These are phyloP conservation scores for Styela plicata DNA, from an alignment of 23 tunicate species.

Conservation along the genomic window DNA sequence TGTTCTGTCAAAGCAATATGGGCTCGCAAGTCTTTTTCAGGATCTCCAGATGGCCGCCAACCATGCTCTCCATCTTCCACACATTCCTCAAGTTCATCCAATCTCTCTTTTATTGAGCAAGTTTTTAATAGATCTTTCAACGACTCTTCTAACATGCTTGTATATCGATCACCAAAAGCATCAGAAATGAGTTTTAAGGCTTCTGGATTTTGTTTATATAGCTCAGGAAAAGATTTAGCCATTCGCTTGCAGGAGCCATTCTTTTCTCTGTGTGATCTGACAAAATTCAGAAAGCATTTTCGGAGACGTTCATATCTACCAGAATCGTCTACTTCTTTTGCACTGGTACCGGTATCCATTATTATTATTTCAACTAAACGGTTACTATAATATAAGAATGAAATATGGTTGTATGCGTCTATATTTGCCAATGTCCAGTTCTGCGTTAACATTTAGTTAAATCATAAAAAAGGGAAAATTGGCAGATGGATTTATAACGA, in stretches of 20 bases:
- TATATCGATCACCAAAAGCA: conserved; percentile 51
- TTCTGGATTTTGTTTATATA: conserved; percentile 36
- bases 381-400: no score
- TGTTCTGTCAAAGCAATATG: conserved; percentile 10
- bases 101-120: background rate
- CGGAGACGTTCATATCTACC: conserved; percentile 31
- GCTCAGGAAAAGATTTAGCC: conserved; percentile 38
- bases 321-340: conserved; percentile 21
- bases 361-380: no score
- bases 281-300: conserved; percentile 31
- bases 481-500: no score
- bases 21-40: conserved; percentile 12
- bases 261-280: conserved; percentile 44
- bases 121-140: background rate
- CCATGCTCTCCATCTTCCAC: background rate
- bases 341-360: no score
- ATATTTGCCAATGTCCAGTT: no score
- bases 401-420: no score
- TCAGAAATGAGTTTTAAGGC: conserved; percentile 43
- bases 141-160: conserved; percentile 10
- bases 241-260: conserved; percentile 52
- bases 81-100: background rate
- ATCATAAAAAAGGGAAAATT: no score
- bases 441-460: no score
- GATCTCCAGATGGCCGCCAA: conserved; percentile 21